Conservation (phyloP, 2,888 invertebrate species). For the Anthrax anthrax region DNA sequence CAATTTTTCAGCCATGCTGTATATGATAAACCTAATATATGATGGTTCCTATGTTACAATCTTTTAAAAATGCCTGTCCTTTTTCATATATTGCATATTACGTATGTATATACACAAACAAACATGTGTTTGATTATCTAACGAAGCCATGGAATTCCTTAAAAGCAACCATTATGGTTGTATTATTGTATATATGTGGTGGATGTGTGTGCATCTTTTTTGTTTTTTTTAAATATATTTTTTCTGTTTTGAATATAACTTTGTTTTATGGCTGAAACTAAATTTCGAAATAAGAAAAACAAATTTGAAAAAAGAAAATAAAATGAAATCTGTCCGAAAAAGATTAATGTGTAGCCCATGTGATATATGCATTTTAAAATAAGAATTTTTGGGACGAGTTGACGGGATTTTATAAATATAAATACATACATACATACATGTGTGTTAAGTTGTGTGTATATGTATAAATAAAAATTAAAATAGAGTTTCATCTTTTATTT, state of each 20-base stretch:
- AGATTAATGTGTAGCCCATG: conserved; percentile 8
- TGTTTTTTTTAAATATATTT: not conserved
- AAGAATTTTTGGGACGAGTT: not conserved
- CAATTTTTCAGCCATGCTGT: not conserved
- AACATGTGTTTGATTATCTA: not conserved
- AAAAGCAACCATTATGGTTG: conserved; percentile 7
- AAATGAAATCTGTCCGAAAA: not conserved
- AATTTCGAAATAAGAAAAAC: not conserved
- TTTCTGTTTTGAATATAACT: not conserved
- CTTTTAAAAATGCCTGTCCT: not conserved
- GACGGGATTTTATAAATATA: not conserved
- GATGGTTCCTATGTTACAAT: not conserved
- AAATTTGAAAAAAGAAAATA: not conserved
- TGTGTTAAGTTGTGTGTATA: not conserved
- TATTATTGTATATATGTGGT: not conserved
- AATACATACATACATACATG: not conserved
- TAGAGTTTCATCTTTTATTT: no score
- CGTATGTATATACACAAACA: no score
- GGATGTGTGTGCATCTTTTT: not conserved
- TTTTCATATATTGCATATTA: not conserved
- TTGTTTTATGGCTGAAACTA: not conserved
- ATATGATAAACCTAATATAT: not conserved
- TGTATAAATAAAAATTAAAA: not conserved
- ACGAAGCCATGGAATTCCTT: conserved; percentile 3
- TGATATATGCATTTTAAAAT: conserved; percentile 1